These are phyloP conservation scores for Eupithecia tripunctaria DNA, from an alignment of 2,888 invertebrate genomes.

Conservation along the genomic window DNA sequence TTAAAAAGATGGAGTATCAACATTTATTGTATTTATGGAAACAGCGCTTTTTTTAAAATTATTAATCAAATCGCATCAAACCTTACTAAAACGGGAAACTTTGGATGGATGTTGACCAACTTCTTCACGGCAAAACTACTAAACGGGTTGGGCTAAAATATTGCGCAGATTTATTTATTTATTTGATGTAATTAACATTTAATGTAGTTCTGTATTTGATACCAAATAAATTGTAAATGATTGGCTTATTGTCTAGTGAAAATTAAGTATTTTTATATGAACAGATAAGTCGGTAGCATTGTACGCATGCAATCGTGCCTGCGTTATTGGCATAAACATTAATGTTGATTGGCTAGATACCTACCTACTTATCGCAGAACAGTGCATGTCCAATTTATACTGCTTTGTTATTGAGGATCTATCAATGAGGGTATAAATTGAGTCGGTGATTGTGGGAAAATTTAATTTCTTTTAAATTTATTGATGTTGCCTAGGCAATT, in stretches of 20 bases:
- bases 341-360: background rate
- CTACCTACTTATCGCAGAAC: background rate
- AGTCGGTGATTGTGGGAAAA: background rate
- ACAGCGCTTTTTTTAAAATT: too few relatives aligned
- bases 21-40: too few relatives aligned
- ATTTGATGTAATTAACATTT: too few relatives aligned
- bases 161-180: too few relatives aligned
- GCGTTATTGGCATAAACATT: slow-evolving; percentile 45
- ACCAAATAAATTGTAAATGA: too few relatives aligned
- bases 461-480: slow-evolving; percentile 1
- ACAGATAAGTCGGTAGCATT: background rate
- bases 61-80: too few relatives aligned
- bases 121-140: too few relatives aligned
- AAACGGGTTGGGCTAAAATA: too few relatives aligned
- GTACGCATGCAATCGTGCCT: slow-evolving; percentile 55
- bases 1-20: too few relatives aligned
- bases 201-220: too few relatives aligned
- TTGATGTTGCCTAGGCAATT: background rate
- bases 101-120: too few relatives aligned
- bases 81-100: too few relatives aligned
- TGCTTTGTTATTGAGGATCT: background rate
- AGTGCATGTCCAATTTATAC: background rate
- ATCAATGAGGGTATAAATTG: background rate
- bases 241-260: background rate
- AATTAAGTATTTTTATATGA: background rate